Evolutionary conservation across 2,888 invertebrate species (phyloP).

Genomic region (Tuberolachnus salignus): DNA sequence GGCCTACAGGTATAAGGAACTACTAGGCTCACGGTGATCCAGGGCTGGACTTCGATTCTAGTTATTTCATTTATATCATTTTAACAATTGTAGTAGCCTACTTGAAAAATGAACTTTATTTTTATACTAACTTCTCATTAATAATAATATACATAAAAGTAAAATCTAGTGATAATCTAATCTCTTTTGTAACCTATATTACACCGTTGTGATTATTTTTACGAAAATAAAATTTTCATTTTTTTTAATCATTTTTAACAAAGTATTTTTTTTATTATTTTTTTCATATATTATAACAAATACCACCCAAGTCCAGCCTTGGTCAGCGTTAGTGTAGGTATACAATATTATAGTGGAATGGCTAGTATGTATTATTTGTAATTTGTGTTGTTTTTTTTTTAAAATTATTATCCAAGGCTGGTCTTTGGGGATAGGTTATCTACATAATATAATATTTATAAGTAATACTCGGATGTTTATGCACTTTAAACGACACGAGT

Average conservation of each 20-base stretch:
- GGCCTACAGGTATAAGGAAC: constrained; percentile 60
- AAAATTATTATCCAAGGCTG: constrained; percentile 50
- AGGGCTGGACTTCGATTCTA: constrained; percentile 59
- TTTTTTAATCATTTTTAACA: constrained; percentile 40
- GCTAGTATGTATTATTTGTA: not conserved
- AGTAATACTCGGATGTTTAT: too few relatives aligned
- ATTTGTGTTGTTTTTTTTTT: constrained; percentile 8
- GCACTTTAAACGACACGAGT: too few relatives aligned
- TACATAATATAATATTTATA: not conserved
- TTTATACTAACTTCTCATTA: constrained; percentile 56
- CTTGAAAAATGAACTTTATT: constrained; percentile 25
- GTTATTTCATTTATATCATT: constrained; percentile 49
- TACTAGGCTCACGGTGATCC: constrained; percentile 57
- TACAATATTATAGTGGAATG: not conserved
- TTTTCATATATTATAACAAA: constrained; percentile 2
- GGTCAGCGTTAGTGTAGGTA: constrained; percentile 44
- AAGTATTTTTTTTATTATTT: constrained; percentile 37
- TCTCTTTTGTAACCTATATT: constrained; percentile 49
- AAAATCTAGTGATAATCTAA: constrained; percentile 31
- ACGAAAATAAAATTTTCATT: constrained; percentile 36
- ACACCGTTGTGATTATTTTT: constrained; percentile 41
- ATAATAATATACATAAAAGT: constrained; percentile 49
- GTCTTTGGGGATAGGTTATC: constrained; percentile 49
- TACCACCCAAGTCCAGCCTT: constrained; percentile 57
- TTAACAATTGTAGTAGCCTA: constrained; percentile 26